Base-by-base conservation (phyloP, 2,797 vertebrate genomes). In the Chaunax sp. region DNA sequence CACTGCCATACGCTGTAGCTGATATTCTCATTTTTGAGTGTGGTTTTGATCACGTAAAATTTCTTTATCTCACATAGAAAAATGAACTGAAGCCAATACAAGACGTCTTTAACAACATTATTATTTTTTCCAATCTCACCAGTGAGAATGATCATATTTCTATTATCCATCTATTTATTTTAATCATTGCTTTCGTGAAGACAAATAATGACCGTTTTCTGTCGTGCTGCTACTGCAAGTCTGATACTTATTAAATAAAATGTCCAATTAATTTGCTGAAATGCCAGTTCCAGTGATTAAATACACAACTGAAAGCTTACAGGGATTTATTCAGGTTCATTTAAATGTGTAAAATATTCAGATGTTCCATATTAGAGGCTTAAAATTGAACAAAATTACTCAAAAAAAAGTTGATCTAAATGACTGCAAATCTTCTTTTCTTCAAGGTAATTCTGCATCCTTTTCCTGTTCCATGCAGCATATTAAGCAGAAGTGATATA, bases 21-120 rank as follows among this genome's bases (percentile, higher is more conserved):
- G 14, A 43, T 43, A 6, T 33, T 49, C 20, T 35, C 50, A 45
- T 18, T 56, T 50, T 19, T 26, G 50, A 38, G 12, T 66, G 47
- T 30, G 28, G 9, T 30, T 30, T 30, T 30, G 28, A 11, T 22
- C 8, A 13, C 18, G 46, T 28, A 23, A 44, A 26, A 0, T 22
- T 25, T 28, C 6, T n/a, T 3, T 20, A 3, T 12, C 35, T 40
- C 37, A 38, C 22, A 35, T 0, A 23, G 20, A 26, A n/a, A 46
- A 51, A 15, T 26, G 49, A 49, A 35, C 16, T 19, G 25, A 11
- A 43, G 47, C 35, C n/a, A 23, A 26, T 40, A 8, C 26, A 35
- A 4, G 2, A 7, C 12, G 16, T 25, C 38, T 47, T 35, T 10
- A 35, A 35, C 33, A 9, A 35, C 33, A 35, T 23, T 23, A 26